Base-by-base conservation (phyloP, 2,888 invertebrate genomes). In the Alloscopus bannaensis region DNA sequence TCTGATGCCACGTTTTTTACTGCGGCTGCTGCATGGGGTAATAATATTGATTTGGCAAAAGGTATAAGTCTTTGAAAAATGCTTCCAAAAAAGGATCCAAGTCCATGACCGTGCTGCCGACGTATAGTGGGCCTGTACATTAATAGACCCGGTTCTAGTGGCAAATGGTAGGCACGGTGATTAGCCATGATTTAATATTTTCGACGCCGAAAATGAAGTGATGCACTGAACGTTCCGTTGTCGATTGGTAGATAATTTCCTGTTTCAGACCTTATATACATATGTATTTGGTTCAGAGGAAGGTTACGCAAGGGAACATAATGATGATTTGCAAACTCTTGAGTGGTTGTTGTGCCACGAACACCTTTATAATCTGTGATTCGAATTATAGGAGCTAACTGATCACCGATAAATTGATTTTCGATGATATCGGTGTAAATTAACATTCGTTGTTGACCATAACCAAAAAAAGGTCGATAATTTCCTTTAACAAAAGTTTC, bases 211-310 rank as follows among this genome's bases (percentile, higher is more conserved):
- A 76, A 76, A 22, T 76, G 76, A 11, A 76, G 52, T 62, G 76
- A 62, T n/a, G 59, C 66, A 0, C 28, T 3, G 28, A 57, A 62
- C 1, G 52, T 52, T 2, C 76, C 69, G 1, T 62, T 6, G 11
- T 59, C 69, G 13, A 76, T 22, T 76, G 76, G 76, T 13, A 76
- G 24, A 13, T 20, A 3, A 2, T 62, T 55, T 2, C n/a, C 8
- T 2, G 62, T 47, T 69, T 76, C 76, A 18, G 20, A 26, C 22
- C 57, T 68, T 76, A 76, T 40, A 62, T 73, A 73, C 42, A 73
- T 28, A 13, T 29, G 50, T 11, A 73, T 73, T 2, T 29, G 28
- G 18, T 64, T n/a, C 16, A 73, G 24, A 11, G 0, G 6, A 3
- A 1, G 2, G 3, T 57, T 73, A 29, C n/a, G 24, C 0, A 73